Evolutionary conservation across 1,140 invertebrate species (phyloP).

Genomic region (Zeugodacus cucurbitae): DNA sequence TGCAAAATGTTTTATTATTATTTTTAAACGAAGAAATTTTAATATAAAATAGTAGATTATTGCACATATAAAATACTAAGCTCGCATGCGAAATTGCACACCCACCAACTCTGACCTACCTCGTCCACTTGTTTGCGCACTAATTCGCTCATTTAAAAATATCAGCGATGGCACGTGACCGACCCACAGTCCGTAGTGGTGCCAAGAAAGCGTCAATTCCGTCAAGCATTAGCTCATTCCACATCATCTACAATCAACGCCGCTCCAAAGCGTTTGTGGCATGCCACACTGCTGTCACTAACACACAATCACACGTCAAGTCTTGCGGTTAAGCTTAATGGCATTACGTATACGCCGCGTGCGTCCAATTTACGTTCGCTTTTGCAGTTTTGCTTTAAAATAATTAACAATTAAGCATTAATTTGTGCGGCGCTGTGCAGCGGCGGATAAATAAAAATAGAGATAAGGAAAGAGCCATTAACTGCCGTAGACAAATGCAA

Average conservation of each 20-base stretch:
- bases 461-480: not conserved
- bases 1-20: too few relatives aligned
- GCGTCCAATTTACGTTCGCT: not conserved
- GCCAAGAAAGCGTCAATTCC: not conserved
- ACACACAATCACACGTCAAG: not conserved
- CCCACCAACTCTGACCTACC: not conserved
- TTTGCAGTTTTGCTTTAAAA: not conserved
- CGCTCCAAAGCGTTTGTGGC: not conserved
- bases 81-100: not conserved
- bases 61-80: too few relatives aligned
- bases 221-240: not conserved
- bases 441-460: not conserved
- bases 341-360: constrained; percentile 26
- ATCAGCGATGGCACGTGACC: constrained; percentile 1
- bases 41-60: too few relatives aligned
- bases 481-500: not conserved
- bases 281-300: not conserved
- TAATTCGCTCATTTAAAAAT: not conserved
- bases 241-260: not conserved
- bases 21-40: too few relatives aligned
- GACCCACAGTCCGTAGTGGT: not conserved
- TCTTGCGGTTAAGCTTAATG: not conserved
- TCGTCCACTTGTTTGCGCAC: not conserved
- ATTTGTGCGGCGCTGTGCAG: not conserved
- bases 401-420: constrained; percentile 7